Conservation (phyloP, 2,888 invertebrate genomes). For the Chelonus formosanus region DNA sequence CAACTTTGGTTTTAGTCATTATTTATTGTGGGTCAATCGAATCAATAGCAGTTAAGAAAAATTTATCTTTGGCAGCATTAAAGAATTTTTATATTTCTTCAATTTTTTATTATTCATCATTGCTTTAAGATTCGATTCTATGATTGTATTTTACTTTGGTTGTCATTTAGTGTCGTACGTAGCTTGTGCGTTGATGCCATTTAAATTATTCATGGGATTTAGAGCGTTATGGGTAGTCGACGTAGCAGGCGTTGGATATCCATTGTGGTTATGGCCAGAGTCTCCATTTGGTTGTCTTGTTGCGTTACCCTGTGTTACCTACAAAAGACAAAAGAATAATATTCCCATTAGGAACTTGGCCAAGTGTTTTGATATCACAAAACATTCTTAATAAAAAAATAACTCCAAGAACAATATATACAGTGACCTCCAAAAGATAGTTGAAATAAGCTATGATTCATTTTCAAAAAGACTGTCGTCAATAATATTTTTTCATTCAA, state of each 20-base stretch:
- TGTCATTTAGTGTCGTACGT: conserved; percentile 63
- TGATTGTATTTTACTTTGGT: conserved; percentile 53
- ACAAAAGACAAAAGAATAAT: conserved; percentile 39
- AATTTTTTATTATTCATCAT: conserved; percentile 19
- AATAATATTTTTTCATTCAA: too few relatives aligned
- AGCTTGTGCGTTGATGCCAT: conserved; percentile 60
- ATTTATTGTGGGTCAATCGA: too few relatives aligned
- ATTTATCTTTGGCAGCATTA: conserved; percentile 40
- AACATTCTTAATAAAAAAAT: background rate
- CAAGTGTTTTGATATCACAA: background rate
- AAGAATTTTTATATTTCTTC: conserved; percentile 8
- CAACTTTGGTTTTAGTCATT: too few relatives aligned
- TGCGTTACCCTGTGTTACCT: conserved; percentile 52
- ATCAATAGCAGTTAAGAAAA: background rate
- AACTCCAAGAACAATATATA: too few relatives aligned
- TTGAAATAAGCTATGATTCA: too few relatives aligned
- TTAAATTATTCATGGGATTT: conserved; percentile 62
- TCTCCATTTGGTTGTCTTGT: conserved; percentile 60
- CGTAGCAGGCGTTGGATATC: conserved; percentile 58
- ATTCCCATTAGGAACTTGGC: conserved; percentile 20
- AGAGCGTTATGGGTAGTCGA: conserved; percentile 57
- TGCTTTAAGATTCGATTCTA: conserved; percentile 9
- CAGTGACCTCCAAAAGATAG: too few relatives aligned
- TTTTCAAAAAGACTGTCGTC: too few relatives aligned
- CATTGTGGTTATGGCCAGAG: conserved; percentile 60